Base-by-base conservation (phyloP, 2,888 invertebrate species). In the Hirtodrosophila confusa region DNA sequence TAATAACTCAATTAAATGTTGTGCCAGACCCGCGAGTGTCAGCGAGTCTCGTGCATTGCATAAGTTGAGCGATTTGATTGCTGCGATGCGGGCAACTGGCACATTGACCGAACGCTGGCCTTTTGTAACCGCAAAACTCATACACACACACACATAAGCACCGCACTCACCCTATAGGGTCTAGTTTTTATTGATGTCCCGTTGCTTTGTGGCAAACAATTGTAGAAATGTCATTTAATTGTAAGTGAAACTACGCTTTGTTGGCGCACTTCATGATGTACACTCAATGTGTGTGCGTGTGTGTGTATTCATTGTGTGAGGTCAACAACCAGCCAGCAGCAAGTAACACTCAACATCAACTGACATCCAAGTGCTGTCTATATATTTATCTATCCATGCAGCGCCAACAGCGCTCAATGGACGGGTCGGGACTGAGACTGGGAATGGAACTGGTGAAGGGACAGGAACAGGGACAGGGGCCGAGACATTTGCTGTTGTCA, bases 191-290 rank as follows among this genome's bases (percentile, higher is more conserved):
- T 83, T 83, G 82, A 87, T 87, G 82, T 86, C 86, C 82, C 82
- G 86, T 73, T 75, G 82, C 86, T 86, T 83, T 80, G 80, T 80
- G 70, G 65, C 60, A 61, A 77, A 80, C 82, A 83, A 83, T 83
- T 87, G 82, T 82, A 76, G 79, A 71, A 83, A 79, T 82, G 85
- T 86, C 88, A 82, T 79, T 86, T 86, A 86, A 86, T 86, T 86
- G 85, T 88, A 86, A 86, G 88, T 87, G 85, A 87, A 87, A 88
- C 85, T 85, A 71, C 64, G 68, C 80, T 78, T 75, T 75, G 69
- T 86, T 73, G 76, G 68, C 79, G 68, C 54, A 83, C 61, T 75
- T 50, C 65, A 69, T 41, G 41, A 29, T 53, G 57, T 40, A 31
- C 45, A 39, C 17, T 35, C 54, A 17, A 45, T 10, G 35, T 48